Base-by-base conservation (phyloP, 2,888 invertebrate genomes). In the Helleia helle region DNA sequence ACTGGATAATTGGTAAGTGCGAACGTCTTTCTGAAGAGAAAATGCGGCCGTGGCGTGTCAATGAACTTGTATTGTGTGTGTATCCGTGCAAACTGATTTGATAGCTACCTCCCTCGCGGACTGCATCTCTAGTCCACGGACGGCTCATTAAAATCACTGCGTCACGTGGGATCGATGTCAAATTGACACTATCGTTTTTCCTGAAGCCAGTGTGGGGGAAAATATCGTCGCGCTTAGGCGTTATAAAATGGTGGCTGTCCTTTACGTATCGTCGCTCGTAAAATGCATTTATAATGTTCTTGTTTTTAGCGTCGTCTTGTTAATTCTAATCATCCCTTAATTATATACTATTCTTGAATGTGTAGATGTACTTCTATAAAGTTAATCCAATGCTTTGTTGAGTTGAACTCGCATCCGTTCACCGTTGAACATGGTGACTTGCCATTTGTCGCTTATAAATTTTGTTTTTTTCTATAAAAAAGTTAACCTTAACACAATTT, bases 1-100 rank as follows among this genome's bases (percentile, higher is more conserved):
- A 86, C 88, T 96, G 87, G 96, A 96, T 87, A 93, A 94, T 79
- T 96, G 96, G 96, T 95, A 87, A 94, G 93, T 91, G 70, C 65
- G 63, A 73, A 77, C 79, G 75, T 72, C 75, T 80, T 81, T 73
- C 69, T 64, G 73, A 77, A 79, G 83, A 83, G 84, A 84, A 85
- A 85, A 84, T 81, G 85, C 85, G 84, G 84, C 84, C 84, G 85
- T 84, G 84, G 83, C 84, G 85, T 85, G 86, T 86, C 86, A 86
- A 85, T 86, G 85, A 86, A 85, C 85, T 85, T 85, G 84, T 84
- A 85, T 84, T 85, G 85, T 83, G 84, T 85, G 84, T 84, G 83
- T 85, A 83, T 83, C 84, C 84, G 85, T 86, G 84, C 85, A 84
- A 84, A 84, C 81, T 86, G 85, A 86, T 85, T 86, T 86, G 86